A percentile compares a stretch with the other conserved stretches of the same genome.
Evolutionary conservation across 2,888 invertebrate species (phyloP).

Genomic region (Sepiola atlantica): DNA sequence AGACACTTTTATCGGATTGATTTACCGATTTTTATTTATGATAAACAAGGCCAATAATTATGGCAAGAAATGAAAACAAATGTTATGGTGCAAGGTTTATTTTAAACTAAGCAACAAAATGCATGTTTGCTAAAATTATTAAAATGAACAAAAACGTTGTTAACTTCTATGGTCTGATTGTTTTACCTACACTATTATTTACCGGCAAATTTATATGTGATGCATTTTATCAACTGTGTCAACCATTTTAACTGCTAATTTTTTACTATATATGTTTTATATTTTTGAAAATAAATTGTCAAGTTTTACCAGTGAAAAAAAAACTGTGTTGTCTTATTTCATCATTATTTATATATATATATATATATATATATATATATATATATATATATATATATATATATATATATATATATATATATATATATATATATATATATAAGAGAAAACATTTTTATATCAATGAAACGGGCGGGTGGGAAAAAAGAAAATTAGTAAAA

Average conservation of each 20-base stretch:
- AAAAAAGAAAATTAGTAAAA: constrained; percentile 20
- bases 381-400: background rate
- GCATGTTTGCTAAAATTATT: background rate
- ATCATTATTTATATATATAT: background rate
- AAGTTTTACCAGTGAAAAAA: background rate
- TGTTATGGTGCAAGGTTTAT: background rate
- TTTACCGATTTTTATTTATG: background rate
- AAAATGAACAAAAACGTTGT: background rate
- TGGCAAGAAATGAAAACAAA: background rate
- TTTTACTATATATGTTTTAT: constrained; percentile 32
- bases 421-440: constrained; percentile 49
- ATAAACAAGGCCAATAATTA: background rate
- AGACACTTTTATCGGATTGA: background rate
- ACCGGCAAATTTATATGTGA: background rate
- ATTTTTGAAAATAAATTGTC: constrained; percentile 13
- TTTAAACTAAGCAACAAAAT: background rate
- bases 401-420: constrained; percentile 40
- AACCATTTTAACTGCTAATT: background rate
- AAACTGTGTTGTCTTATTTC: background rate
- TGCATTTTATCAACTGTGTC: background rate
- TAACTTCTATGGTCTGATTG: background rate
- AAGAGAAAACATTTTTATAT: too few species aligned
- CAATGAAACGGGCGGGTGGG: too few species aligned
- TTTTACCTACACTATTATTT: background rate
- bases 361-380: background rate